These are phyloP conservation scores for Myrmophylax atrothorax DNA, from an alignment of 2,113 vertebrate species.

Conservation along the genomic window DNA sequence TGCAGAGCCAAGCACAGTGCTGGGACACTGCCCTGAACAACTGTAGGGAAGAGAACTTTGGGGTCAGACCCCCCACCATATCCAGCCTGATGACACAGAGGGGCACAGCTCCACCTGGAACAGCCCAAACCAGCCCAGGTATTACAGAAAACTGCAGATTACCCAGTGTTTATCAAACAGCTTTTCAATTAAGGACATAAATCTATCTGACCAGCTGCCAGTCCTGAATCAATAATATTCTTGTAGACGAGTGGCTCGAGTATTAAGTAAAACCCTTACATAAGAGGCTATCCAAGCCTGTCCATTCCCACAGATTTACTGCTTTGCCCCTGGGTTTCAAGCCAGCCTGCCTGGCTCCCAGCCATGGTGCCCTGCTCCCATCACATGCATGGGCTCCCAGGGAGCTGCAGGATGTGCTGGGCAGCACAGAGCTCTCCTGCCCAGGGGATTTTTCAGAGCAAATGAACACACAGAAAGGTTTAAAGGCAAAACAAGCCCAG, in stretches of 20 bases:
- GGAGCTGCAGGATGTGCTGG: fast-evolving
- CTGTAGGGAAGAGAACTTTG: fast-evolving
- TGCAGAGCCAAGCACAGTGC: neutral
- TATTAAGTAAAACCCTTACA: slow-evolving; percentile 57
- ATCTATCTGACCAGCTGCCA: slow-evolving; percentile 34
- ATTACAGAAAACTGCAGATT: neutral
- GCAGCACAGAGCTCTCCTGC: neutral
- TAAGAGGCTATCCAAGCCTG: slow-evolving; percentile 27
- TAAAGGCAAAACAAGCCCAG: neutral
- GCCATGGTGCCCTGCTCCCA: neutral
- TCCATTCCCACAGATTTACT: slow-evolving; percentile 21
- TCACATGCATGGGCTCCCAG: neutral
- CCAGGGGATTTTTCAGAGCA: neutral
- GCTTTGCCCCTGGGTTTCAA: neutral
- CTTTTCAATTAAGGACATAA: neutral
- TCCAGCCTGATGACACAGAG: neutral
- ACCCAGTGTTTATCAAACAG: neutral
- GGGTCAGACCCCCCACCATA: neutral
- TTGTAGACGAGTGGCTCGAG: slow-evolving; percentile 30
- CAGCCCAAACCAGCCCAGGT: neutral
- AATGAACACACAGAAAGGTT: neutral
- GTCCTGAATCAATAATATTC: slow-evolving; percentile 48
- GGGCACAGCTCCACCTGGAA: neutral
- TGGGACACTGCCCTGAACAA: neutral
- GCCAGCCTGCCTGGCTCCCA: neutral